phyloP scores from a whole-genome alignment of 2,113 vertebrate genomes.

The Campylomormyrus tamandua region DNA sequence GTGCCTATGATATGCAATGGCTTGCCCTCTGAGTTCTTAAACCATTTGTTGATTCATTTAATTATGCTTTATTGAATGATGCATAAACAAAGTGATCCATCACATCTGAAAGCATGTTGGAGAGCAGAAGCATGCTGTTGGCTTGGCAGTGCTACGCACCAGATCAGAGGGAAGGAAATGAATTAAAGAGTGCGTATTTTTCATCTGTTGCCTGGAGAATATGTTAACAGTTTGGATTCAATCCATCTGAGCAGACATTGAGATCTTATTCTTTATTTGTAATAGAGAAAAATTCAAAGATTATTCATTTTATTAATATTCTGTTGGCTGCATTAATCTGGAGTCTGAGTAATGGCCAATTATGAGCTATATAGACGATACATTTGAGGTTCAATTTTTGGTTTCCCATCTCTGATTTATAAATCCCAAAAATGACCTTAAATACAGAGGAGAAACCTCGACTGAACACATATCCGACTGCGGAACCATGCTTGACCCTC shows the following conservation, averaged over 20 bases:
- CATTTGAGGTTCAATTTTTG: background rate
- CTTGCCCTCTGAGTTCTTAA: conserved; percentile 27
- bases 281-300: background rate
- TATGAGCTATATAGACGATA: background rate
- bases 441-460: conserved; percentile 37
- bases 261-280: background rate
- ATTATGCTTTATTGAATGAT: conserved; percentile 35
- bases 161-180: conserved; percentile 35
- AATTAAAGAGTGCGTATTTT: conserved; percentile 42
- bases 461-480: conserved; percentile 47
- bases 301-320: background rate
- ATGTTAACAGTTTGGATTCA: conserved; percentile 9
- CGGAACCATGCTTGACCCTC: conserved; percentile 25
- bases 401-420: conserved; percentile 15
- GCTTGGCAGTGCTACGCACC: conserved; percentile 36
- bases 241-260: conserved; percentile 20
- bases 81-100: conserved; percentile 43
- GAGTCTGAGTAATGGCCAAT: background rate
- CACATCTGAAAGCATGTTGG: conserved; percentile 13
- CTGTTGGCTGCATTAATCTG: background rate
- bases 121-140: conserved; percentile 42
- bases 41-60: conserved; percentile 35
- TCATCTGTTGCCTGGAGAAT: conserved; percentile 28
- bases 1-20: conserved; percentile 34
- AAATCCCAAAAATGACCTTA: conserved; percentile 48